Evolutionary conservation across 2,888 invertebrate genomes (phyloP), one percentile per base, ranked within the genome.

Genomic region (Griposia aprilina): DNA sequence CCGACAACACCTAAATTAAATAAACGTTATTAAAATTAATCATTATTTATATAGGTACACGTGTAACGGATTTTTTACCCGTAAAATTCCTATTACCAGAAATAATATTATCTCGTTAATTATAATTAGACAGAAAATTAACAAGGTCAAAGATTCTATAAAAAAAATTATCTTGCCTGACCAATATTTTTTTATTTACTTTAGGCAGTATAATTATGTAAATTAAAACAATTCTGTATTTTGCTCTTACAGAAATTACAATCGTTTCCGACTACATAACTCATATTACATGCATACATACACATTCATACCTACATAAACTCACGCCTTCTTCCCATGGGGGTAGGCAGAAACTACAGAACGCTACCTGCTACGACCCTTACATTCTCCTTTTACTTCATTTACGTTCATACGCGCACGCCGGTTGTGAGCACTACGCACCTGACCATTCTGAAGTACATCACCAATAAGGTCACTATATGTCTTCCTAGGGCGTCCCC

Each of bases 61-160:
- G 23, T n/a, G 41, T 41, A n/a, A 41, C 17, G 17, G 30, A 6
- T 36, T 26, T 59, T 50, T 76, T 23, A n/a, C 11, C 23, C 0
- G 23, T 76, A 36, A 75, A 36, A 26, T 0, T 76, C 8, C 26
- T 26, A 23, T 76, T 60, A 26, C 17, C 17, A 73, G 41, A 55
- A 30, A 45, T 30, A 48, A 20, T 10, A 23, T 41, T 15, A 26
- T 26, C 20, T 41, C 10, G 41, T 72, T 71, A 50, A 26, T 41
- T 15, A 50, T 50, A 36, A 26, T 13, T 36, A n/a, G 10, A 30
- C 8, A 4, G 10, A 26, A 50, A 5, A 20, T n/a, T 8, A 71
- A 45, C 26, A 30, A 66, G 10, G 20, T 45, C 20, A 20, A 30
- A 23, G 8, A 1, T 36, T n/a, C 8, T 23, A 17, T 60, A 10